phyloP scores from a whole-genome alignment of 2,797 vertebrate genomes.

The Okamejei kenojei region DNA sequence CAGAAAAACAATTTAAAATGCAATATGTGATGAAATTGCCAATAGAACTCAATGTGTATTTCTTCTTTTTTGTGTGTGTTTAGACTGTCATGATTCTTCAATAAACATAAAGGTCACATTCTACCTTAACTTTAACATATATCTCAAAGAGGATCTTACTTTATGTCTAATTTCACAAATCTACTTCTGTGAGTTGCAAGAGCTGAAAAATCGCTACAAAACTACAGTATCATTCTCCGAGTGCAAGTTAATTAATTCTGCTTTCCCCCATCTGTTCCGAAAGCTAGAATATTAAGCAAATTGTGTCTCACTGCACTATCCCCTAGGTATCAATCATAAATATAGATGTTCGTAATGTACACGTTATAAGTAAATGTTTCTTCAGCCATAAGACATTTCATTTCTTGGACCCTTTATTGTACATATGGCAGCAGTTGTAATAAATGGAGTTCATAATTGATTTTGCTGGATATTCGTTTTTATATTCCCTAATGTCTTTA shows the following conservation, averaged over 20 bases:
- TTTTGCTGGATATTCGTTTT: background rate
- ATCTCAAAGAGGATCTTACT: background rate
- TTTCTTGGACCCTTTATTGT: background rate
- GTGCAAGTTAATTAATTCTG: background rate
- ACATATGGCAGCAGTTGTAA: background rate
- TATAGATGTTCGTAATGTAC: background rate
- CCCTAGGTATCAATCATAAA: background rate
- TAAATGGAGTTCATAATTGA: background rate
- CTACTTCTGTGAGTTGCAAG: background rate
- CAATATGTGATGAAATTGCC: background rate
- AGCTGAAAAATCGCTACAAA: background rate
- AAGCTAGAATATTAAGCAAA: background rate
- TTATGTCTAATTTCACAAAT: slow-evolving; percentile 3
- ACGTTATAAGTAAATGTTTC: slow-evolving; percentile 2
- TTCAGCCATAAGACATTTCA: background rate
- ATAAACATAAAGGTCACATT: background rate
- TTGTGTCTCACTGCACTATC: background rate
- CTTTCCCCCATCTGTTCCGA: background rate
- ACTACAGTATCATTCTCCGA: background rate
- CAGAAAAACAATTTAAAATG: background rate
- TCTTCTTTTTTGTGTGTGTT: background rate
- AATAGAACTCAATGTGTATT: background rate
- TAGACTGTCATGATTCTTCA: background rate
- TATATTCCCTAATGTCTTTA: background rate
- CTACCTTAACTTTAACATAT: background rate